Percentiles rank a stretch among this genome's conserved stretches.
These are phyloP conservation scores for Acipenser transmontanus DNA, from an alignment of 2,797 vertebrate species.

Conservation along the genomic window DNA sequence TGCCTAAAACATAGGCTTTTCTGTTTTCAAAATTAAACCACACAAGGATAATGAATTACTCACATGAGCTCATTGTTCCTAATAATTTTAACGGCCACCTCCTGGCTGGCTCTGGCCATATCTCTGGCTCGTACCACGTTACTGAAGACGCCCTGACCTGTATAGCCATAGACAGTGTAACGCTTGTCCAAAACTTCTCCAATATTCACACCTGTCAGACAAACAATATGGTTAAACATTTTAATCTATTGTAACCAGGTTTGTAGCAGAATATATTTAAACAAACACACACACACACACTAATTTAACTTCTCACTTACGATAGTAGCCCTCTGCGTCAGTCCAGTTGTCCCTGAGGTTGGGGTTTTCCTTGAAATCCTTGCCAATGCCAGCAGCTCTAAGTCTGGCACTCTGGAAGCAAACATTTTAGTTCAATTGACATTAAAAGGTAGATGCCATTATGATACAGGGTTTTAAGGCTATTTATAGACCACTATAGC, in stretches of 20 bases:
- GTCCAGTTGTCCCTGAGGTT: conserved; percentile 99
- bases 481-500: no score
- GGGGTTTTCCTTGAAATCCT: conserved; percentile 98
- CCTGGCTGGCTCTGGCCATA: conserved; percentile 90
- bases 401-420: conserved; percentile 81
- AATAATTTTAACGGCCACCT: conserved; percentile 98
- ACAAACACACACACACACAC: no score
- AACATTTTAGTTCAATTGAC: not conserved
- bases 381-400: conserved; percentile 89
- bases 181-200: conserved; percentile 95
- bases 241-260: not conserved
- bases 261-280: not conserved
- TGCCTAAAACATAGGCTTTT: no score
- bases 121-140: conserved; percentile 94
- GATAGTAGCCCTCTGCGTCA: conserved; percentile 95
- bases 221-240: not conserved
- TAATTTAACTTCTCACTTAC: conserved; percentile 59
- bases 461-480: no score
- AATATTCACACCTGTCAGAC: conserved; percentile 85
- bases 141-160: conserved; percentile 96
- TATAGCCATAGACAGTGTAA: conserved; percentile 97
- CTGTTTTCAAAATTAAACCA: no score
- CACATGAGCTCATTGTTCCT: conserved; percentile 98
- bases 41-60: conserved; percentile 36
- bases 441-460: no score